Conservation (phyloP, 2,113 vertebrate genomes). For the Prochilodus magdalenae region DNA sequence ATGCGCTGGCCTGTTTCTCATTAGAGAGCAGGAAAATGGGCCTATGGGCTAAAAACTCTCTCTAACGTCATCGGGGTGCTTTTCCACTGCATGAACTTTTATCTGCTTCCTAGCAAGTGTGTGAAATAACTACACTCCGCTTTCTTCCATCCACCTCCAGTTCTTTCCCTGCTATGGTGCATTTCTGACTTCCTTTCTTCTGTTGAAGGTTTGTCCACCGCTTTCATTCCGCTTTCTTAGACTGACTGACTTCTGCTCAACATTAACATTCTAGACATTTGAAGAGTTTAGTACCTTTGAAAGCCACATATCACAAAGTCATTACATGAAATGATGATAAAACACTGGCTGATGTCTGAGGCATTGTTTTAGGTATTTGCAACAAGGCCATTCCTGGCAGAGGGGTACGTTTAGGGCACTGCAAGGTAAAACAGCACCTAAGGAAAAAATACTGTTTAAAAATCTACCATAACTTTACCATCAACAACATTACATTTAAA, state of each 20-base stretch:
- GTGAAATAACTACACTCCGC: constrained; percentile 17
- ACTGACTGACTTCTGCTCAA: not conserved
- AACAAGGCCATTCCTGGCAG: no score
- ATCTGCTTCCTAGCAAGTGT: not conserved
- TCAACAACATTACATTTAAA: no score
- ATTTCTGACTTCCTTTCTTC: not conserved
- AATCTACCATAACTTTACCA: no score
- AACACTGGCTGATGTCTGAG: no score
- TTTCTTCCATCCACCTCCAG: constrained; percentile 38
- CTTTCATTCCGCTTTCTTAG: not conserved
- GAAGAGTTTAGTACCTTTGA: no score
- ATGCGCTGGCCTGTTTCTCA: constrained; percentile 46
- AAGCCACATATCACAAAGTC: no score
- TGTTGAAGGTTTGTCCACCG: not conserved
- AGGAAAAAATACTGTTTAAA: no score
- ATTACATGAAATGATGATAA: no score
- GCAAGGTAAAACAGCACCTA: no score
- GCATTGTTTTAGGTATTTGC: no score
- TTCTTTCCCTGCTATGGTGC: not conserved
- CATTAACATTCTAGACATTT: not conserved
- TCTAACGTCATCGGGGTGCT: constrained; percentile 47
- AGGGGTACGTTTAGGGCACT: no score
- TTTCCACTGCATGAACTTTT: constrained; percentile 48
- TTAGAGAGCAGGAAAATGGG: constrained; percentile 43
- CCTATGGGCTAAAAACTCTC: constrained; percentile 28